A percentile compares a stretch with the other conserved stretches of the same genome.
phyloP scores from a whole-genome alignment of 2,797 vertebrate species.

The Champsocephalus esox region DNA sequence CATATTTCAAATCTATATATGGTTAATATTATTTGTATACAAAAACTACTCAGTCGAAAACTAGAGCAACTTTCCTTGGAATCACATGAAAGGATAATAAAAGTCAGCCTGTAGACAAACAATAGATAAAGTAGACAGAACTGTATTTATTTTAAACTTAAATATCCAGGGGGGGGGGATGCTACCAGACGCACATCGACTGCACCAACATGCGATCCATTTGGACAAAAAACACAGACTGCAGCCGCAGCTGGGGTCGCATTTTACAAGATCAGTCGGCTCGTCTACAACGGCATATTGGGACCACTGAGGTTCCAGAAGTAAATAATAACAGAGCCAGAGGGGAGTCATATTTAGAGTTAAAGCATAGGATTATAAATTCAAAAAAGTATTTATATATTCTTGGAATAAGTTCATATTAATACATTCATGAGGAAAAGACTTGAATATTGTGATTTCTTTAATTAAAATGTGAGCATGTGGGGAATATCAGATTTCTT shows the following conservation, averaged over 20 bases:
- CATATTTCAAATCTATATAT: no score
- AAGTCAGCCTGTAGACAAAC: constrained; percentile 53
- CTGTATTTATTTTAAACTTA: constrained; percentile 44
- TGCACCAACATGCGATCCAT: constrained; percentile 76
- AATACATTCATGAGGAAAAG: no score
- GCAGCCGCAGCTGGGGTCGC: constrained; percentile 59
- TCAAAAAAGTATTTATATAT: no score
- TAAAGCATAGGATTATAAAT: no score
- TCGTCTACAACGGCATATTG: background rate
- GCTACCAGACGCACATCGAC: constrained; percentile 76
- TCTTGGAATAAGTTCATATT: no score
- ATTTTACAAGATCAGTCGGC: constrained; percentile 44
- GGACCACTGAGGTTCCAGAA: no score
- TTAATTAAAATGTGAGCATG: no score
- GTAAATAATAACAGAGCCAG: no score
- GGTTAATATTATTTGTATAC: background rate
- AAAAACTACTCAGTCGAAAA: constrained; percentile 62
- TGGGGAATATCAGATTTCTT: no score
- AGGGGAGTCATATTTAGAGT: no score
- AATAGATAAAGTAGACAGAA: constrained; percentile 54
- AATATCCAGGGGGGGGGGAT: constrained; percentile 49
- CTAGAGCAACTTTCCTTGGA: constrained; percentile 62
- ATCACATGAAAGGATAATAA: constrained; percentile 78
- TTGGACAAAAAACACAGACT: constrained; percentile 66
- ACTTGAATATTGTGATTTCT: no score